Percentiles rank a stretch among this genome's conserved stretches.
Evolutionary conservation across 2,888 invertebrate species (phyloP).

Genomic region (Mylabris sibirica): DNA sequence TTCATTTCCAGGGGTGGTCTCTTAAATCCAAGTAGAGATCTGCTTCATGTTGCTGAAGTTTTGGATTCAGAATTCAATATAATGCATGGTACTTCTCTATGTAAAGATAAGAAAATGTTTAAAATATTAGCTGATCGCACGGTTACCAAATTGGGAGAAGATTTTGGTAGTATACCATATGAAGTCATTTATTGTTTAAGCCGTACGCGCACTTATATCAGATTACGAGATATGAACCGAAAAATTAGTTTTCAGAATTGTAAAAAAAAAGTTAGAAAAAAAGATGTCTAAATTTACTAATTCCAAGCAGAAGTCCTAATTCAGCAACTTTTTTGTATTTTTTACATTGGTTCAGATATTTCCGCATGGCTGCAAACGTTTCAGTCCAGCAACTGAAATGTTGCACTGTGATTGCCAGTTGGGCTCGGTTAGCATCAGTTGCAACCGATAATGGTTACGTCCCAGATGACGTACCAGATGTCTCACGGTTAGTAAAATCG

Average conservation of each 20-base stretch:
- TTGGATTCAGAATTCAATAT: slow-evolving; percentile 8
- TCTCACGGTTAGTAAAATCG: no score
- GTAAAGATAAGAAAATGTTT: background rate
- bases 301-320: no score
- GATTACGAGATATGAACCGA: background rate
- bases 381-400: no score
- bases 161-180: background rate
- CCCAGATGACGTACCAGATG: no score
- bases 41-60: background rate
- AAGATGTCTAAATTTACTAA: slow-evolving; percentile 11
- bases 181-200: slow-evolving; percentile 17
- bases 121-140: background rate
- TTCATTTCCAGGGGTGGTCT: background rate
- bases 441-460: no score
- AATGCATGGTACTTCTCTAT: background rate
- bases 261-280: background rate
- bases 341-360: no score
- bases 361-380: no score
- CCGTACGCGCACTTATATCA: slow-evolving; percentile 14
- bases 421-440: no score
- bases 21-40: slow-evolving; percentile 11
- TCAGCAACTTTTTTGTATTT: no score
- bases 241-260: slow-evolving; percentile 8
- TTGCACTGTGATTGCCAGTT: no score
- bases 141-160: background rate